Conservation (phyloP, 2,888 invertebrate species). For the Archips crataeganus region DNA sequence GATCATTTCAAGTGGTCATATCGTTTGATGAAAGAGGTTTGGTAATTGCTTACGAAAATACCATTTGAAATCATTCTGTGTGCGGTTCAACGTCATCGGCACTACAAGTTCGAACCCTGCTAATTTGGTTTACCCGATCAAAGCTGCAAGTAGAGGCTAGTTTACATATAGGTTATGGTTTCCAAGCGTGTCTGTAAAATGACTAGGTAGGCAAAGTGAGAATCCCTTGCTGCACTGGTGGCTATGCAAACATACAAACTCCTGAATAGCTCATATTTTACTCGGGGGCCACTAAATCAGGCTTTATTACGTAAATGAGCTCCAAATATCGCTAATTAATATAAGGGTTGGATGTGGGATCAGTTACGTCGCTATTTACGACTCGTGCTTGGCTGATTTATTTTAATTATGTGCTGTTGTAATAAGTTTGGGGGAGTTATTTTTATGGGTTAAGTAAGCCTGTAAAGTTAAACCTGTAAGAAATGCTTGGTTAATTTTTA, state of each 20-base stretch:
- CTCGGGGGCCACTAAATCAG: constrained; percentile 79
- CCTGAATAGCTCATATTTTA: constrained; percentile 82
- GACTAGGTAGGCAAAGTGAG: too few relatives aligned
- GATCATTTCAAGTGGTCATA: too few relatives aligned
- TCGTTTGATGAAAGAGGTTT: too few relatives aligned
- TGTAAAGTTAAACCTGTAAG: background rate
- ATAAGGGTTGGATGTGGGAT: constrained; percentile 67
- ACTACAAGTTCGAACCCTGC: too few relatives aligned
- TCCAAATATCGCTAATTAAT: constrained; percentile 84
- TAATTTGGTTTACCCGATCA: too few relatives aligned
- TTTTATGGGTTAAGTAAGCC: background rate
- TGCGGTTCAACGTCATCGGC: too few relatives aligned
- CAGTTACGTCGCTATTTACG: constrained; percentile 22
- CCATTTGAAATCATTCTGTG: too few relatives aligned
- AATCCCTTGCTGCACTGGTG: background rate
- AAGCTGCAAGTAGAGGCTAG: too few relatives aligned
- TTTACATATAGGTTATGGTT: too few relatives aligned
- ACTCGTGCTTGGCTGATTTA: constrained; percentile 26
- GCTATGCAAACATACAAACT: constrained; percentile 48
- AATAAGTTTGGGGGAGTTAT: constrained; percentile 25
- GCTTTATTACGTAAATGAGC: constrained; percentile 84
- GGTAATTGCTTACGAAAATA: too few relatives aligned
- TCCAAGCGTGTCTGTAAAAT: too few relatives aligned
- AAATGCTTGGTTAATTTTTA: background rate
- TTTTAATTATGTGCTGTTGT: constrained; percentile 29